Evolutionary conservation across 2,113 vertebrate genomes (phyloP).

Genomic region (Trinectes maculatus): DNA sequence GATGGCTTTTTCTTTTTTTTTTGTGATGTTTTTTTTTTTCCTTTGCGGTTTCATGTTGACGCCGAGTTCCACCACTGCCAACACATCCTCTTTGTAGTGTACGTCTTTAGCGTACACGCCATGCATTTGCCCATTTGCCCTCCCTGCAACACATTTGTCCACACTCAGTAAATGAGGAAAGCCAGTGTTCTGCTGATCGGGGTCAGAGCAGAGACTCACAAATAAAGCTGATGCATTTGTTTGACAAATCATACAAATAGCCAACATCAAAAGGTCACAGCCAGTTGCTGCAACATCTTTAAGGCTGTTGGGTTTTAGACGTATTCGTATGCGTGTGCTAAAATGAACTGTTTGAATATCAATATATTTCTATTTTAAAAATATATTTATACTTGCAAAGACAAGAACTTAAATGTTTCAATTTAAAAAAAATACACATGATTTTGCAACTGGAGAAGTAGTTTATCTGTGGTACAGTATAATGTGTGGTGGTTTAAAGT

Average conservation of each 20-base stretch:
- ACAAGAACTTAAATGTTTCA: too few species aligned
- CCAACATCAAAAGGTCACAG: too few species aligned
- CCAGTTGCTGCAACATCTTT: neutral
- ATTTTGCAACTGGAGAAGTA: too few species aligned
- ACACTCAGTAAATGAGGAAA: slow-evolving; percentile 28
- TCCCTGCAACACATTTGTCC: slow-evolving; percentile 42
- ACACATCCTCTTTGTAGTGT: slow-evolving; percentile 55
- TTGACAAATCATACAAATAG: neutral
- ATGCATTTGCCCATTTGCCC: slow-evolving; percentile 29
- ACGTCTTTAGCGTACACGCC: slow-evolving; percentile 54
- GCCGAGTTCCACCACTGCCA: slow-evolving; percentile 46
- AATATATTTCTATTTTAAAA: too few species aligned
- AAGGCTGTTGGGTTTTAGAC: neutral
- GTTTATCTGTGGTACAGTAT: too few species aligned
- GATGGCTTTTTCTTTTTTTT: too few species aligned
- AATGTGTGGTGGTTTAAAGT: too few species aligned
- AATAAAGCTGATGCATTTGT: neutral
- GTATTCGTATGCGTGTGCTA: too few species aligned
- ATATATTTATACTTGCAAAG: too few species aligned
- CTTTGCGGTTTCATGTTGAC: slow-evolving; percentile 49
- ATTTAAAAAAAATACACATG: too few species aligned
- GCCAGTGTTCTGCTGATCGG: slow-evolving; percentile 4
- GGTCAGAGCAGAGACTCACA: neutral
- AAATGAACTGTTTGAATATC: too few species aligned
- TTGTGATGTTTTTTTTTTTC: slow-evolving; percentile 56